Conservation (phyloP, 2,797 vertebrate genomes). For the Poecilia picta region DNA sequence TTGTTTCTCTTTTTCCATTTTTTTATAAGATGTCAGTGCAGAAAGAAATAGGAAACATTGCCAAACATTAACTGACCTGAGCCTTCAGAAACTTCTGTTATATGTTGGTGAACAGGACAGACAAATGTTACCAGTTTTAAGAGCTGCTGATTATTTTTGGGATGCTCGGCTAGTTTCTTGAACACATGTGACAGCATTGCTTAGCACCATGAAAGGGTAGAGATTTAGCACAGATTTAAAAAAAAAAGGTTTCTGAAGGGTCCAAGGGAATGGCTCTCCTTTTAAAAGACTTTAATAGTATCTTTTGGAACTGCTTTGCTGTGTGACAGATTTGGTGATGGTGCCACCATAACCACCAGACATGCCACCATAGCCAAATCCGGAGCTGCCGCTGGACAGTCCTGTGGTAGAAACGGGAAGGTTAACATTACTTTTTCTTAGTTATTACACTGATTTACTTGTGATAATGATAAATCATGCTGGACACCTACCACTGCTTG, state of each 20-base stretch:
- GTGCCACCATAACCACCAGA: slow-evolving; percentile 18
- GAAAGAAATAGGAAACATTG: slow-evolving; percentile 44
- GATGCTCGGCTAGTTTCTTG: slow-evolving; percentile 30
- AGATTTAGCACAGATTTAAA: slow-evolving; percentile 41
- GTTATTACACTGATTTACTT: neutral
- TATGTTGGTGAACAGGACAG: slow-evolving; percentile 24
- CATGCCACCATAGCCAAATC: neutral
- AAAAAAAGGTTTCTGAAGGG: slow-evolving; percentile 55
- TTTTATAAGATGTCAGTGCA: slow-evolving; percentile 60
- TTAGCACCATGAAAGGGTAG: slow-evolving; percentile 62
- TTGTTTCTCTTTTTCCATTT: slow-evolving; percentile 25
- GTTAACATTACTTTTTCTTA: slow-evolving; percentile 8
- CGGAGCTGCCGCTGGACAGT: slow-evolving; percentile 14
- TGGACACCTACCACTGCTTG: slow-evolving; percentile 53
- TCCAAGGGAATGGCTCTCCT: slow-evolving; percentile 60
- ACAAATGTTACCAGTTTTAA: slow-evolving; percentile 15
- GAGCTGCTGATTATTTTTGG: slow-evolving; percentile 16
- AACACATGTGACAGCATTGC: slow-evolving; percentile 35
- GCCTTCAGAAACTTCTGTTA: slow-evolving; percentile 50
- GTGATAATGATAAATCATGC: neutral
- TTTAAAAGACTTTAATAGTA: slow-evolving; percentile 38
- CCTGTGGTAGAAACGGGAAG: slow-evolving; percentile 34
- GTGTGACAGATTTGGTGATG: slow-evolving; percentile 60
- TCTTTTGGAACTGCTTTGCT: slow-evolving; percentile 42
- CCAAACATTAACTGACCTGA: slow-evolving; percentile 45